These are phyloP conservation scores for Leptopilina drosophilae DNA, from an alignment of 2,888 invertebrate species.

Conservation along the genomic window DNA sequence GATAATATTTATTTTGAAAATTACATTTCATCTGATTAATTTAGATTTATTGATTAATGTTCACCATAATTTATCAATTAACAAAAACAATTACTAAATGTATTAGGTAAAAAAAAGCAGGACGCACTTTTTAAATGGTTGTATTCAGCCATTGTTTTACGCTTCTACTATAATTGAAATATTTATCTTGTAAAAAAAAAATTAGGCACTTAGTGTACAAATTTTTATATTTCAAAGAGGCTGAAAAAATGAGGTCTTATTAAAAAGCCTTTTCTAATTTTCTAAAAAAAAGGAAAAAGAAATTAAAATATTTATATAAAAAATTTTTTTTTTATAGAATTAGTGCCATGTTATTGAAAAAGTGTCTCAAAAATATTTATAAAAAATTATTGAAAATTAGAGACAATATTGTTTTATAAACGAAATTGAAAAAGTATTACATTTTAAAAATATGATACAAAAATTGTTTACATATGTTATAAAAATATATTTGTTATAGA, in stretches of 20 bases:
- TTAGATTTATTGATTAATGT: too few relatives aligned
- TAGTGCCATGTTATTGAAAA: neutral
- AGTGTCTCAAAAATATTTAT: neutral
- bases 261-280: constrained; percentile 23
- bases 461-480: neutral
- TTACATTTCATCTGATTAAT: too few relatives aligned
- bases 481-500: neutral
- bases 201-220: constrained; percentile 11
- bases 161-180: neutral
- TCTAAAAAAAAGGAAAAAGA: neutral
- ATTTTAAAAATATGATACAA: neutral
- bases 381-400: neutral
- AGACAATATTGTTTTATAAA: neutral
- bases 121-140: constrained; percentile 4
- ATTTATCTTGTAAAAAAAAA: constrained; percentile 11
- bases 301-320: neutral
- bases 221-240: constrained; percentile 14
- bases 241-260: neutral
- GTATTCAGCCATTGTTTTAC: constrained; percentile 8
- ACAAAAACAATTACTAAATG: neutral
- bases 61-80: neutral
- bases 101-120: constrained; percentile 1
- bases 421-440: constrained; percentile 4
- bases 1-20: too few relatives aligned
- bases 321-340: neutral